phyloP scores from a whole-genome alignment of 2,113 vertebrate species.

The Erythrocercus mccallii region DNA sequence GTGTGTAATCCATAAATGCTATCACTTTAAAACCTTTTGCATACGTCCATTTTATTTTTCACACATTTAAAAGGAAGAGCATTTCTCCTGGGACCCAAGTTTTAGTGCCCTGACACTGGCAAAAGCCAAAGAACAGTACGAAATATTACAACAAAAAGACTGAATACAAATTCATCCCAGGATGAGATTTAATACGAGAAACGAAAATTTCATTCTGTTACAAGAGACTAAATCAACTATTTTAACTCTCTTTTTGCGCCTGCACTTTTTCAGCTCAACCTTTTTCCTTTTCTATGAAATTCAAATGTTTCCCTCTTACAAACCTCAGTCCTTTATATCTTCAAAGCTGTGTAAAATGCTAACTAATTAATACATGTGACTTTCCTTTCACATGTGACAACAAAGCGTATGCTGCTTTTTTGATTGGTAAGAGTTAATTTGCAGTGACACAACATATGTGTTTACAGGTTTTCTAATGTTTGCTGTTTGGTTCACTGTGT shows the following conservation, averaged over 20 bases:
- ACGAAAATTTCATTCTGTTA: background rate
- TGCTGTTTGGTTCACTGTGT: conserved; percentile 34
- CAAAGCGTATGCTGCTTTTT: conserved; percentile 56
- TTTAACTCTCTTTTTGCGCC: background rate
- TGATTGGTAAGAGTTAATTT: conserved; percentile 60
- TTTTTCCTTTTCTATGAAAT: conserved; percentile 11
- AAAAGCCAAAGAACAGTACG: background rate
- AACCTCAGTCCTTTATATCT: conserved; percentile 4
- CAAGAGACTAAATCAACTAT: background rate
- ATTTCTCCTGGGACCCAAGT: background rate
- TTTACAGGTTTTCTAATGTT: conserved; percentile 43
- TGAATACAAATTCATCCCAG: background rate
- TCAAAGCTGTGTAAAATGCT: conserved; percentile 19
- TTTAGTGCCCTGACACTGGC: background rate
- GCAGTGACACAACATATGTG: conserved; percentile 64
- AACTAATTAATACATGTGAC: conserved; percentile 61
- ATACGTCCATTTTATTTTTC: background rate
- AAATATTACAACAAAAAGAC: background rate
- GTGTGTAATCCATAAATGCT: background rate
- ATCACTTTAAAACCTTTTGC: background rate
- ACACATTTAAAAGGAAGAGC: background rate
- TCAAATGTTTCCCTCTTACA: conserved; percentile 11
- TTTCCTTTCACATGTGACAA: conserved; percentile 51
- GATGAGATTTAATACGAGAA: background rate
- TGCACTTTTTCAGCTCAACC: background rate